A percentile compares a stretch with the other conserved stretches of the same genome.
Conservation (phyloP, 2,797 vertebrate species). For the Amblyraja radiata region DNA sequence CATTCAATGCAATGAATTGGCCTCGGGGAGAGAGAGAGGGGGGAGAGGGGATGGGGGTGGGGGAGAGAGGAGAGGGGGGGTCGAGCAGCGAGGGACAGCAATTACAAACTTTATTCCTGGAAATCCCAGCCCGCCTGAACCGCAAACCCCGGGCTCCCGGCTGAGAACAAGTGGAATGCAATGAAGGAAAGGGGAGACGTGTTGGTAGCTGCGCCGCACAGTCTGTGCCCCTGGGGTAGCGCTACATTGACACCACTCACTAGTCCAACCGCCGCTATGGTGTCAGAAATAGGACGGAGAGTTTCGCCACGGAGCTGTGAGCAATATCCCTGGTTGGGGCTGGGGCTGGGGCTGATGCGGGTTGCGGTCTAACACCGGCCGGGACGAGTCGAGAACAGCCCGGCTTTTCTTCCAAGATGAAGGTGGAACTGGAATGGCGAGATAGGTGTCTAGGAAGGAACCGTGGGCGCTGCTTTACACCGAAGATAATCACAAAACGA, state of each 20-base stretch:
- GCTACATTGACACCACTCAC: background rate
- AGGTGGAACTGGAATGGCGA: too few relatives aligned
- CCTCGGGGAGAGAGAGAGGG: background rate
- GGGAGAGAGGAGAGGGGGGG: background rate
- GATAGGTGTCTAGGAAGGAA: too few relatives aligned
- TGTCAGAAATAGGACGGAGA: background rate
- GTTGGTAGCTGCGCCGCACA: background rate
- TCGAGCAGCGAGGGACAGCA: background rate
- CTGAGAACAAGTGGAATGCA: too few relatives aligned
- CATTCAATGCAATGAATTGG: slow-evolving; percentile 24
- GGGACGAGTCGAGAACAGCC: background rate
- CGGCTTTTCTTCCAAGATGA: background rate
- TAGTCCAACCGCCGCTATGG: background rate
- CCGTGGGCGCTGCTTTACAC: too few relatives aligned
- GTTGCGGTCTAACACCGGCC: too few relatives aligned
- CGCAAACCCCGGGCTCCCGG: too few relatives aligned
- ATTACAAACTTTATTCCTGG: background rate
- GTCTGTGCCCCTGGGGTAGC: background rate
- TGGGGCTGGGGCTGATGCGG: too few relatives aligned
- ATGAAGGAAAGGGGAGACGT: background rate
- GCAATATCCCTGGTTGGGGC: too few relatives aligned
- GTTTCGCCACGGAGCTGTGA: too few relatives aligned
- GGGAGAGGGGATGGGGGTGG: background rate
- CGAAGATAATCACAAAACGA: too few relatives aligned
- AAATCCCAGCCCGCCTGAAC: too few relatives aligned